Evolutionary conservation across 2,888 invertebrate species (phyloP).

Genomic region (Drosophila neotestacea): DNA sequence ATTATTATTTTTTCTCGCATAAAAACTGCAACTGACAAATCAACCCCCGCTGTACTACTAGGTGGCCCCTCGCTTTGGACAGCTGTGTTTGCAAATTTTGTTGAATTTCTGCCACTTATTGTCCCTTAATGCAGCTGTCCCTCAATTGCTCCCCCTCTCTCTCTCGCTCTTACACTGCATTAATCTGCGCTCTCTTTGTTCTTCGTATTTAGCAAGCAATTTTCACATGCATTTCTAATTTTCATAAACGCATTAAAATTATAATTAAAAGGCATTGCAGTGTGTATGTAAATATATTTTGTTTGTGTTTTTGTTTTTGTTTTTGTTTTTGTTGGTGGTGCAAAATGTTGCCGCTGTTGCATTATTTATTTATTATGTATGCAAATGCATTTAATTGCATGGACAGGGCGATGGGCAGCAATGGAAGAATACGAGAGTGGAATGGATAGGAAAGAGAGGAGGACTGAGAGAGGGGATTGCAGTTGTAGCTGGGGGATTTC

Average conservation of each 20-base stretch:
- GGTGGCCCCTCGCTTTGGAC: slow-evolving; percentile 36
- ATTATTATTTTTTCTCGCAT: neutral
- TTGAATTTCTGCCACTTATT: slow-evolving; percentile 24
- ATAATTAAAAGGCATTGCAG: slow-evolving; percentile 77
- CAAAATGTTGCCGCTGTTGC: slow-evolving; percentile 58
- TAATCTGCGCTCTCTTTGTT: neutral
- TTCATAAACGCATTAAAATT: slow-evolving; percentile 82
- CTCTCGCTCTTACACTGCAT: slow-evolving; percentile 1
- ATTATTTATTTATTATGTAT: slow-evolving; percentile 82
- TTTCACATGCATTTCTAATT: slow-evolving; percentile 77
- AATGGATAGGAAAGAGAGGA: neutral
- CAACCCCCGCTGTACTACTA: slow-evolving; percentile 38
- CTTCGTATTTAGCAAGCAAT: slow-evolving; percentile 63
- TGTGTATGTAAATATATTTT: neutral
- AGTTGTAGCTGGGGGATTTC: slow-evolving; percentile 19
- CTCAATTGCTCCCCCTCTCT: slow-evolving; percentile 7
- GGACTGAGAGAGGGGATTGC: neutral
- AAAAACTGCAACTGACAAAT: slow-evolving; percentile 33
- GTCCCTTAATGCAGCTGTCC: slow-evolving; percentile 63
- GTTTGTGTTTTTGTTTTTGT: neutral
- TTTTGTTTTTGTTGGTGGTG: slow-evolving; percentile 19
- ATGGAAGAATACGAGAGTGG: slow-evolving; percentile 1
- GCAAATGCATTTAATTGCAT: slow-evolving; percentile 83
- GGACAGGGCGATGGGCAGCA: slow-evolving; percentile 32
- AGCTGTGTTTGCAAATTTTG: slow-evolving; percentile 38